Evolutionary conservation across 2,113 vertebrate species (phyloP), one percentile per base, ranked within the genome.

Genomic region (Rallus limicola): DNA sequence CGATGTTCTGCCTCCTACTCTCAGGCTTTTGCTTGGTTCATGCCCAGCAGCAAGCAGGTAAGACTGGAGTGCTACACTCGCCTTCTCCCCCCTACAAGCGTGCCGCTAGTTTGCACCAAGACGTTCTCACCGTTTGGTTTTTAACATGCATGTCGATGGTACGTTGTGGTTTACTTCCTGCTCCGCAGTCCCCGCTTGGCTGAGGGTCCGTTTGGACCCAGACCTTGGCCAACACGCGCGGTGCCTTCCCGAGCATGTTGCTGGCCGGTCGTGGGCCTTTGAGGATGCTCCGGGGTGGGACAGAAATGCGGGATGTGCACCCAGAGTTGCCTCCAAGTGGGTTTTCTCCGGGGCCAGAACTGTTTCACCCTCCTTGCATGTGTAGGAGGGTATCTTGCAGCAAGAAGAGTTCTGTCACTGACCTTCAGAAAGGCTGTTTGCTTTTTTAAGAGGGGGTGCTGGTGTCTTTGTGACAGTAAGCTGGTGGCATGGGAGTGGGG

Each of bases 11-110:
- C 55, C 72, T 99, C 92, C 91, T 99, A 31, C 93, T 98, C 64
- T 97, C 97, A 95, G 98, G 98, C 96, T 95, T 98, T 53, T 64
- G 94, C 38, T 94, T n/a, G 1, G 94, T 98, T 15, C 65, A 79
- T 46, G 98, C 98, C 90, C 99, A 99, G 88, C 95, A 97, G 34
- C 90, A 94, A 93, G 77, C 83, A 97, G 97, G 98, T 98, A 98
- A 98, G 98, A 65, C 26, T 1, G 0, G 29, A 29, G 26, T 28
- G n/a, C 36, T 78, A n/a, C 36, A 31, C 11, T 9, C 13, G 18
- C 36, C 11, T 87, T 55, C 2, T 12, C 5, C 33, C 19, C 36
- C 0, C 2, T 60, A 11, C 29, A 36, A 75, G 46, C 1, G 2
- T 55, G 7, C 38, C 1, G 0, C 42, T 75, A 20, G 10, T 34